Conservation (phyloP, 2,113 vertebrate species). For the Pseudorhombus dupliciocellatus region DNA sequence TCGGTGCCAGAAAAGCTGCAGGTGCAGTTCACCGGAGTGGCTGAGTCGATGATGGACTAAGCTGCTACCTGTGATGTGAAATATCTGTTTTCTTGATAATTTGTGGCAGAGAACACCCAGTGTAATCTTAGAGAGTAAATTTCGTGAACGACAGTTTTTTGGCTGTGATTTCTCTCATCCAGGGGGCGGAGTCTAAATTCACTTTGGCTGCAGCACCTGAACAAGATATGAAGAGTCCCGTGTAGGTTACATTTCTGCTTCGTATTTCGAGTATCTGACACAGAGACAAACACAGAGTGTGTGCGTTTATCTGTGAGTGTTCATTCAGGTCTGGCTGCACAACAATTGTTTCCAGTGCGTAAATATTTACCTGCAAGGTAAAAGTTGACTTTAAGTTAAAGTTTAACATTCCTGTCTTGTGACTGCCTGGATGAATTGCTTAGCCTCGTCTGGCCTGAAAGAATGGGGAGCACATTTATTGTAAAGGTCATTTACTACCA, state of each 20-base stretch:
- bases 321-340: conserved; percentile 22
- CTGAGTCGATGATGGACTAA: conserved; percentile 31
- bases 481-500: conserved; percentile 60
- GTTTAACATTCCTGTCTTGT: conserved; percentile 39
- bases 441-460: conserved; percentile 14
- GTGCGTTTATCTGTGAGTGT: background rate
- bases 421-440: conserved; percentile 45
- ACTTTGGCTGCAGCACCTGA: background rate
- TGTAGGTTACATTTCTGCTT: no score
- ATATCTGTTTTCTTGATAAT: background rate
- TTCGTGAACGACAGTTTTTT: background rate
- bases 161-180: background rate
- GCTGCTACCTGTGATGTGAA: conserved; percentile 15
- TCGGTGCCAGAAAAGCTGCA: conserved; percentile 26
- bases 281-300: no score
- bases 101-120: background rate
- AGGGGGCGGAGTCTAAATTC: background rate
- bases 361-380: conserved; percentile 43
- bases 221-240: background rate
- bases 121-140: background rate
- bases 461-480: conserved; percentile 42
- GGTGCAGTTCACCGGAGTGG: conserved; percentile 32
- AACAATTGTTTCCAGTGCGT: conserved; percentile 24
- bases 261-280: no score
- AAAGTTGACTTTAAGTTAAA: conserved; percentile 25